Base-by-base conservation (phyloP, 2,113 vertebrate species). In the Siniperca knerii region DNA sequence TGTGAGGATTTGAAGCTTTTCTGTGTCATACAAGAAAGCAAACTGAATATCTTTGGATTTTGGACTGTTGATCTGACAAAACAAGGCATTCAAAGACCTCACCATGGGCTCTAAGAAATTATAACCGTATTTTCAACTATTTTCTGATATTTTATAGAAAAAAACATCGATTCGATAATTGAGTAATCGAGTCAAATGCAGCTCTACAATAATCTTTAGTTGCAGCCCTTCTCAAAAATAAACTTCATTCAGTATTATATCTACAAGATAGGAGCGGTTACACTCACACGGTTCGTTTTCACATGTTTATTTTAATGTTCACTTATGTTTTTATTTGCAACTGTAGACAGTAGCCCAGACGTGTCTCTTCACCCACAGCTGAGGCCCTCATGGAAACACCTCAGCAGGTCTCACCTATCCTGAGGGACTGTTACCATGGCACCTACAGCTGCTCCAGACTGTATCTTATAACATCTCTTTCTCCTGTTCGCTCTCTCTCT, bases 341-440 rank as follows among this genome's bases (percentile, higher is more conserved):
- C 25, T 23, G 33, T 46, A 70, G 67, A 78, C 50, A 15, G 3
- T 23, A 58, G 16, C 80, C 33, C 3, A 12, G 44, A 25, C 37
- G 29, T 35, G 8, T 64, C 23, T 35, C 60, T 60, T 79, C 15
- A 37, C 21, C 61, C 35, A 35, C n/a, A 61, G 50, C 54, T 42
- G n/a, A 81, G 25, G 48, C 69, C 71, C 50, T 74, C 54, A 44
- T 75, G 29, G 57, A 72, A 87, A 79, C 74, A 69, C 71, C 44
- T 78, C 18, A 13, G 54, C 52, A 52, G 61, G 54, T 75, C 61
- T 81, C 71, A 57, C 29, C 35, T 83, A 5, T 40, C 62, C 66
- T 21, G 55, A 64, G 62, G 54, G 54, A 37, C 25, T 10, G 77
- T 87, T 83, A 21, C 60, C 58, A 1, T 57, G 81, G 85, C 40